A percentile compares a stretch with the other conserved stretches of the same genome.
Evolutionary conservation across 2,113 vertebrate genomes (phyloP).

Genomic region (Oxyura jamaicensis): DNA sequence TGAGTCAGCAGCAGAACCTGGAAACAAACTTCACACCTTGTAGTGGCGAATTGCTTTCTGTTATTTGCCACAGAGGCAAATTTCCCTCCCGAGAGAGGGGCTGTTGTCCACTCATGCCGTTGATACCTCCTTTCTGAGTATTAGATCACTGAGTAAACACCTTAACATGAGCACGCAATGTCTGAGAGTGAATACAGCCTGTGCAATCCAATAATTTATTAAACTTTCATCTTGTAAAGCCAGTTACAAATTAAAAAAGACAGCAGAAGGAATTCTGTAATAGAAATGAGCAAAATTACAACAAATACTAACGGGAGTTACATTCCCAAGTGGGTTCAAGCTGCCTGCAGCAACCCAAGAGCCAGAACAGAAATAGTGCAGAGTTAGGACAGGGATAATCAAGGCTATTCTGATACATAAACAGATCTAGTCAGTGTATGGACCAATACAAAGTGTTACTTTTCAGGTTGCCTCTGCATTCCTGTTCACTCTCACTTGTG

Average conservation of each 20-base stretch:
- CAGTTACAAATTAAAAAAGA: constrained; percentile 88
- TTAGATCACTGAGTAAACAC: background rate
- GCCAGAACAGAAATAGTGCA: constrained; percentile 69
- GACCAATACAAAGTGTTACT: background rate
- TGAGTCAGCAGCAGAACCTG: background rate
- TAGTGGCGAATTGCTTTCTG: background rate
- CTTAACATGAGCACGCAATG: background rate
- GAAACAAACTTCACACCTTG: background rate
- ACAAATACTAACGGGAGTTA: constrained; percentile 72
- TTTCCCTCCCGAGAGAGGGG: background rate
- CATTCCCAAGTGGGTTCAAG: constrained; percentile 79
- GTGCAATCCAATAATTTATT: constrained; percentile 90
- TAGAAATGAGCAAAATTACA: constrained; percentile 80
- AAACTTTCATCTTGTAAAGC: constrained; percentile 89
- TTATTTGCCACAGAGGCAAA: background rate
- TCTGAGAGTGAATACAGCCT: constrained; percentile 21
- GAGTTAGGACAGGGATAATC: constrained; percentile 61
- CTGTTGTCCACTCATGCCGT: accelerated
- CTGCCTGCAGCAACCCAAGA: constrained; percentile 88
- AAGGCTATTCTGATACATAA: background rate
- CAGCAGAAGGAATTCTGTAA: constrained; percentile 72
- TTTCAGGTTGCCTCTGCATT: background rate
- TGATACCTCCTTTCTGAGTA: accelerated
- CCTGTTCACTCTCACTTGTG: background rate
- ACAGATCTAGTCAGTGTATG: background rate